A percentile compares a stretch with the other conserved stretches of the same genome.
Evolutionary conservation across 2,888 invertebrate species (phyloP).

Genomic region (Tenthredo mesomela): DNA sequence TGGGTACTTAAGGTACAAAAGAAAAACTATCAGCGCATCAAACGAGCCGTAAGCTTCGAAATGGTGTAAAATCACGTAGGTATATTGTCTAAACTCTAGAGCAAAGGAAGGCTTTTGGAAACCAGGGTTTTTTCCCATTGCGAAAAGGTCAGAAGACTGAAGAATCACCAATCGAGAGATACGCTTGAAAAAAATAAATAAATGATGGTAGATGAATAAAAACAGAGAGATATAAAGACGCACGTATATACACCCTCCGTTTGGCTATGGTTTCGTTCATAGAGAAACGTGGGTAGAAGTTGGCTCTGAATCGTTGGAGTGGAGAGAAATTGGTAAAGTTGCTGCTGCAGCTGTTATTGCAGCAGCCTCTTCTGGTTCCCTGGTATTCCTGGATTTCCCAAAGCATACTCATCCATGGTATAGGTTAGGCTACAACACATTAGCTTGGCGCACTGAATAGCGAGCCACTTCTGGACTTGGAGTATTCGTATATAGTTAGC

Average conservation of each 20-base stretch:
- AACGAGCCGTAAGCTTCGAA: not conserved
- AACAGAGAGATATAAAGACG: not conserved
- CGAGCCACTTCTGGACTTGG: constrained; percentile 7
- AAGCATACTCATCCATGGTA: not conserved
- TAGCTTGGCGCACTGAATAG: constrained; percentile 8
- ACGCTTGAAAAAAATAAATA: not conserved
- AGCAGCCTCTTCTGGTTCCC: constrained; percentile 28
- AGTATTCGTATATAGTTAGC: constrained; percentile 28
- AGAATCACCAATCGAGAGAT: not conserved
- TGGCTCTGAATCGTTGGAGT: constrained; percentile 29
- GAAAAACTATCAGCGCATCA: not conserved
- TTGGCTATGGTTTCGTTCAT: constrained; percentile 4
- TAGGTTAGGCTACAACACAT: not conserved
- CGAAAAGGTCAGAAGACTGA: not conserved
- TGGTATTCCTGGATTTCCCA: constrained; percentile 1
- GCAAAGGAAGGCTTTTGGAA: not conserved
- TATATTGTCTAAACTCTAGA: not conserved
- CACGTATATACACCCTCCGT: not conserved
- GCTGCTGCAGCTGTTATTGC: constrained; percentile 23
- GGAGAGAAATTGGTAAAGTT: constrained; percentile 41
- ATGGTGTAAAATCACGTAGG: not conserved
- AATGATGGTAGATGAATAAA: not conserved
- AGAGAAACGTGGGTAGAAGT: not conserved
- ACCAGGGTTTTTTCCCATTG: not conserved
- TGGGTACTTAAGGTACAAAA: constrained; percentile 6